Base-by-base conservation (phyloP, 1,140 invertebrate genomes). In the Hormaphis cornu region DNA sequence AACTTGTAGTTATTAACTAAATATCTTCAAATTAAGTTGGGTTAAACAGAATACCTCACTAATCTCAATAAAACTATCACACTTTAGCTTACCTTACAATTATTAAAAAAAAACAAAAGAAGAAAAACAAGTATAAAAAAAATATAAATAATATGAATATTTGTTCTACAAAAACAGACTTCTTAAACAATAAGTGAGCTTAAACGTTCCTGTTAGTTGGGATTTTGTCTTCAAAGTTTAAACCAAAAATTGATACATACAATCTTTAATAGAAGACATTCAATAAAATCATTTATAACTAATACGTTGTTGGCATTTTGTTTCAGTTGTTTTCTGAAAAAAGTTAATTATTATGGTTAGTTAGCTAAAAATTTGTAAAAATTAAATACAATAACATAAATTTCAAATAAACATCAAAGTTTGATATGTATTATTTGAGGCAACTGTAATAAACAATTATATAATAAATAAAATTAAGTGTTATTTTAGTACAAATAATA, bases 101-200 rank as follows among this genome's bases (percentile, higher is more conserved):
- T 8, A n/a, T 46, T 8, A 8, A 12, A 8, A 5, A 66, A 9
- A 46, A 42, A 44, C 58, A 33, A 66, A 66, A 66, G 20, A 50
- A 48, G 9, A 50, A 66, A 50, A 48, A 66, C 24, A 66, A 46
- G 10, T 22, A 35, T 50, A 66, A 14, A 48, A 50, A n/a, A 46
- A 61, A 63, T 50, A 66, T 16, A 66, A 50, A 66, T 30, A 50
- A 50, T 48, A 66, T n/a, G 14, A 66, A 35, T 46, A 63, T 66
- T 66, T 66, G 61, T 50, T 66, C 26, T 4, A 46, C 33, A 26
- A n/a, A n/a, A 61, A 66, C 20, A 66, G 28, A 30, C 61, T n/a
- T n/a, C n/a, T 66, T 66, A 66, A 48, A 35, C 22, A 66, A 66
- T 66, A 66, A 50, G 28, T 66, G 61, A 66, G 61, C 61, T 66